phyloP scores from a whole-genome alignment of 2,797 vertebrate genomes.

The Paramormyrops hopkinsi region DNA sequence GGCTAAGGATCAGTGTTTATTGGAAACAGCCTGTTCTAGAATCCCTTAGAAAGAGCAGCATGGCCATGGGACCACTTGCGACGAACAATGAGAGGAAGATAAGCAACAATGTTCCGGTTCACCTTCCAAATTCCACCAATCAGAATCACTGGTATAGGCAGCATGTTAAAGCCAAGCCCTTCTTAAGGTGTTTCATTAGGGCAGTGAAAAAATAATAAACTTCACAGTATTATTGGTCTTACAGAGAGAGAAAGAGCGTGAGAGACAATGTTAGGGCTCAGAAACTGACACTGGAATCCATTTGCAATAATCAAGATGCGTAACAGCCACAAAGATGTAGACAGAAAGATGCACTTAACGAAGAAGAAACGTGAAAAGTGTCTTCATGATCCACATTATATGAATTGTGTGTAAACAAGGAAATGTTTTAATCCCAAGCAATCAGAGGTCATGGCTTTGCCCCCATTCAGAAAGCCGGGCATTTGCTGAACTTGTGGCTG shows the following conservation, averaged over 20 bases:
- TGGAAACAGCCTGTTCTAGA: not conserved
- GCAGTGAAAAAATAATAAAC: not conserved
- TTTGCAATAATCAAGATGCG: not conserved
- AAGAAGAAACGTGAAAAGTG: not conserved
- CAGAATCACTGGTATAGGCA: not conserved
- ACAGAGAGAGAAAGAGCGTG: not conserved
- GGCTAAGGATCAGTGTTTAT: not conserved
- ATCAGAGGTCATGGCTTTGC: not conserved
- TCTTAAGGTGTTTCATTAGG: not conserved
- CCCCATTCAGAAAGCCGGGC: not conserved
- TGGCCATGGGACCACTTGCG: not conserved
- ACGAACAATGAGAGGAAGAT: not conserved
- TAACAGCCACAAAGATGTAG: not conserved
- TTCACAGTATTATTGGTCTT: slow-evolving; percentile 8
- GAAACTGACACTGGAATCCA: not conserved
- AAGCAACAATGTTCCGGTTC: not conserved
- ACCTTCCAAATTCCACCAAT: not conserved
- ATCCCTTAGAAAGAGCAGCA: not conserved
- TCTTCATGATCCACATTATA: not conserved
- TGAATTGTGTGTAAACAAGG: not conserved
- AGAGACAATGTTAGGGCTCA: not conserved
- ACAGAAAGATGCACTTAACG: not conserved
- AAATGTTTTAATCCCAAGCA: not conserved
- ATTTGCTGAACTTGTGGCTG: not conserved
- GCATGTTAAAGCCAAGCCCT: not conserved